A percentile compares a stretch with the other conserved stretches of the same genome.
Evolutionary conservation across 2,113 vertebrate species (phyloP).

Genomic region (Limanda limanda): DNA sequence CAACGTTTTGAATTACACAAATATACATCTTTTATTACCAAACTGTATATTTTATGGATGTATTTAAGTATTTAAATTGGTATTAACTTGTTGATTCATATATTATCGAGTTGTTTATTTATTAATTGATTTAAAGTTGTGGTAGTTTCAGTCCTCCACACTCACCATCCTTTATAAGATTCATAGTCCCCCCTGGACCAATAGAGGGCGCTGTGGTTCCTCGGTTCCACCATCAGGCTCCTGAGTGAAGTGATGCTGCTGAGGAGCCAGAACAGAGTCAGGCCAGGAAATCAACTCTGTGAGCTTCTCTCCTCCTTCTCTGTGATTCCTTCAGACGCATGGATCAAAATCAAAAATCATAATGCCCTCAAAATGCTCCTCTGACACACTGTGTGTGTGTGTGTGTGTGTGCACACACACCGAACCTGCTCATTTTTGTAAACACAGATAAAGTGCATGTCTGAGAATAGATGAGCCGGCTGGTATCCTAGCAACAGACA

Average conservation of each 20-base stretch:
- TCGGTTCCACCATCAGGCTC: neutral
- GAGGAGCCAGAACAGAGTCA: constrained; percentile 27
- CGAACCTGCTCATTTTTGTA: constrained; percentile 55
- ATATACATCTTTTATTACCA: no score
- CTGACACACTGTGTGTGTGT: neutral
- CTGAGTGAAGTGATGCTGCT: constrained; percentile 11
- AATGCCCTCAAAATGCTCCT: neutral
- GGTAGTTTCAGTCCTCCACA: no score
- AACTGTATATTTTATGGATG: no score
- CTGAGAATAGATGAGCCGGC: constrained; percentile 39
- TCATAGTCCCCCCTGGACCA: neutral
- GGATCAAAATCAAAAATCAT: no score
- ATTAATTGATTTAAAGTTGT: no score
- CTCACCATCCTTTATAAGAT: no score
- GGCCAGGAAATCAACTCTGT: constrained; percentile 32
- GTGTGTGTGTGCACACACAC: constrained; percentile 4
- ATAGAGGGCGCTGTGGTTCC: constrained; percentile 18
- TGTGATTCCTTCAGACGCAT: neutral
- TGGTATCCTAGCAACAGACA: constrained; percentile 82
- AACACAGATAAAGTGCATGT: constrained; percentile 64
- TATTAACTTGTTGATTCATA: no score
- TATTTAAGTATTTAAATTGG: no score
- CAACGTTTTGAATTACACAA: no score
- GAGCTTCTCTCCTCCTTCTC: constrained; percentile 32
- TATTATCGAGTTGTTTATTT: no score